These are phyloP conservation scores for Parelbella ahira DNA, from an alignment of 2,888 invertebrate species.

Conservation along the genomic window DNA sequence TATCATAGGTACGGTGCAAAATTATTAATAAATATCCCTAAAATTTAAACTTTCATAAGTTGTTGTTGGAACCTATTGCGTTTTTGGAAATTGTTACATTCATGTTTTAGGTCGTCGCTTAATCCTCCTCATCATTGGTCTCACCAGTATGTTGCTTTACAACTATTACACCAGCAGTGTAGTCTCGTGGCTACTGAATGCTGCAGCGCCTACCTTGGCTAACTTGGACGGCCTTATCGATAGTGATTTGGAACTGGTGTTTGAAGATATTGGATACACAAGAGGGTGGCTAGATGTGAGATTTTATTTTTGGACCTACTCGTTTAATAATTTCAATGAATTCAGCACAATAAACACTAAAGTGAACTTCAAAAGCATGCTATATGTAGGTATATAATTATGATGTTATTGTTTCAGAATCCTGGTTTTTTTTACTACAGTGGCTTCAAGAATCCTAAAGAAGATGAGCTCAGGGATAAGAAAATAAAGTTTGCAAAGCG, in stretches of 20 bases:
- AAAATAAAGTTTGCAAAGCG: constrained; percentile 53
- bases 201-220: constrained; percentile 64
- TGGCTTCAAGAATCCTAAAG: constrained; percentile 56
- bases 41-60: no score
- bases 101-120: constrained; percentile 56
- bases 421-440: constrained; percentile 66
- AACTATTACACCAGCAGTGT: constrained; percentile 83
- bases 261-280: constrained; percentile 75
- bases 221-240: constrained; percentile 69
- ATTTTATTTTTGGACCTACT: no score
- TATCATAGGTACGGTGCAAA: no score
- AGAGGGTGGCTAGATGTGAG: constrained; percentile 70
- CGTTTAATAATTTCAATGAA: no score
- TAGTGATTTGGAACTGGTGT: constrained; percentile 71
- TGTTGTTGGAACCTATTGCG: no score
- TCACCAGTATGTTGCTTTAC: constrained; percentile 73
- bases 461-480: constrained; percentile 57
- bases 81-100: no score
- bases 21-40: no score
- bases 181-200: constrained; percentile 79
- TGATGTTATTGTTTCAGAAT: constrained; percentile 39
- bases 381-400: no score
- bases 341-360: no score
- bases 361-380: no score
- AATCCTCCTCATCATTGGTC: constrained; percentile 54